These are phyloP conservation scores for Phoenoteleia sp. DNA, from an alignment of 2,888 invertebrate species.

Conservation along the genomic window DNA sequence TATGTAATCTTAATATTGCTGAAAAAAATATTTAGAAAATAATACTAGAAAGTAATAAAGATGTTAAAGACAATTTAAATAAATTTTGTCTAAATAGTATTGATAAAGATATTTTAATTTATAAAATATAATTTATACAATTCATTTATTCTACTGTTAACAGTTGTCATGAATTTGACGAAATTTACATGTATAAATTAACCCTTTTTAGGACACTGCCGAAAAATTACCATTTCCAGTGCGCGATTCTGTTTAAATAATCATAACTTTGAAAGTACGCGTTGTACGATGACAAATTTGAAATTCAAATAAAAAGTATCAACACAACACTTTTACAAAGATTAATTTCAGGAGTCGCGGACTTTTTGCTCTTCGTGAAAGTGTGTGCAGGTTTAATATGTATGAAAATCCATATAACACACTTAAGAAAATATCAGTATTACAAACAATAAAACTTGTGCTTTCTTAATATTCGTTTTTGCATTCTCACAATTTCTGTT, in stretches of 20 bases:
- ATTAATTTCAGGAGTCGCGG: neutral
- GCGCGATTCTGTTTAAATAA: conserved; percentile 15
- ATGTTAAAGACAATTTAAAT: too few relatives aligned
- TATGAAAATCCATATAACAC: neutral
- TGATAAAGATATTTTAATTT: neutral
- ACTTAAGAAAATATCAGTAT: neutral
- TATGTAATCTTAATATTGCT: too few relatives aligned
- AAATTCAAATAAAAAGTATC: conserved; percentile 29
- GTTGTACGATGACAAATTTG: conserved; percentile 14
- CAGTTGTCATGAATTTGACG: too few relatives aligned
- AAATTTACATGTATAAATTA: conserved; percentile 35
- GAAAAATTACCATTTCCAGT: conserved; percentile 15
- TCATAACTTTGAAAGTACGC: conserved; percentile 24
- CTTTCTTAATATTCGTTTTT: neutral
- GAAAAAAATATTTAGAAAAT: too few relatives aligned
- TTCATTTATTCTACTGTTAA: too few relatives aligned
- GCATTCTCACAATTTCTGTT: neutral
- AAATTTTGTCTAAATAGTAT: too few relatives aligned
- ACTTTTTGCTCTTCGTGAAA: neutral
- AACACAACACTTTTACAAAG: neutral
- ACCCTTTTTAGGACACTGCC: conserved; percentile 1
- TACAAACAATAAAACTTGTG: neutral
- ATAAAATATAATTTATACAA: too few relatives aligned
- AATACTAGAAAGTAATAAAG: too few relatives aligned
- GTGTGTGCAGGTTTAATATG: neutral